Percentiles rank a stretch among this genome's conserved stretches.
Conservation (phyloP, 2,888 invertebrate genomes). For the Iphiclides podalirius region DNA sequence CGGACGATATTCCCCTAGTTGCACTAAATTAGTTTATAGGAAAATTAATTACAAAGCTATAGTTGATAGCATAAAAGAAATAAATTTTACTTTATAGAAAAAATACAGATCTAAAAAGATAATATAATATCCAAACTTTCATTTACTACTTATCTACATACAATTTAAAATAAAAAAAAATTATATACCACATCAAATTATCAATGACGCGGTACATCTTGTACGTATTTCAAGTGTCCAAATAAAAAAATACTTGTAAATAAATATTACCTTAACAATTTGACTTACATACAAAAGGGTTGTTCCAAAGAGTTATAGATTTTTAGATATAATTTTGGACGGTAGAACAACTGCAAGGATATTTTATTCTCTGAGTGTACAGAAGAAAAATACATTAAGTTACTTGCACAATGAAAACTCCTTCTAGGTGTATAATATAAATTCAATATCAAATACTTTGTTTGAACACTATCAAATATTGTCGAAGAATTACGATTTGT, state of each 20-base stretch:
- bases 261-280: conserved; percentile 12
- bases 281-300: conserved; percentile 9
- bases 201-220: conserved; percentile 1
- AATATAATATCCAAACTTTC: conserved; percentile 10
- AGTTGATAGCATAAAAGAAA: background rate
- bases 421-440: background rate
- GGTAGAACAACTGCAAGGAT: conserved; percentile 8
- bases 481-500: background rate
- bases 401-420: background rate
- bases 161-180: conserved; percentile 1
- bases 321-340: conserved; percentile 7
- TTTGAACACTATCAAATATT: background rate
- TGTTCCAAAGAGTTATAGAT: conserved; percentile 1
- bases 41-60: conserved; percentile 3
- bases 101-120: conserved; percentile 11
- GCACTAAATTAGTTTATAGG: no score
- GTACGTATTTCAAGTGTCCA: background rate
- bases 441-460: background rate
- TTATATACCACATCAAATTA: background rate
- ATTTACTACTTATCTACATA: conserved; percentile 14
- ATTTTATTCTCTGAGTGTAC: background rate
- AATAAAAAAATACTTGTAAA: conserved; percentile 7
- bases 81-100: conserved; percentile 1
- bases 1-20: no score
- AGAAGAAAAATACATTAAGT: no score